Evolutionary conservation across 2,888 invertebrate species (phyloP).

Genomic region (Thereva unica): DNA sequence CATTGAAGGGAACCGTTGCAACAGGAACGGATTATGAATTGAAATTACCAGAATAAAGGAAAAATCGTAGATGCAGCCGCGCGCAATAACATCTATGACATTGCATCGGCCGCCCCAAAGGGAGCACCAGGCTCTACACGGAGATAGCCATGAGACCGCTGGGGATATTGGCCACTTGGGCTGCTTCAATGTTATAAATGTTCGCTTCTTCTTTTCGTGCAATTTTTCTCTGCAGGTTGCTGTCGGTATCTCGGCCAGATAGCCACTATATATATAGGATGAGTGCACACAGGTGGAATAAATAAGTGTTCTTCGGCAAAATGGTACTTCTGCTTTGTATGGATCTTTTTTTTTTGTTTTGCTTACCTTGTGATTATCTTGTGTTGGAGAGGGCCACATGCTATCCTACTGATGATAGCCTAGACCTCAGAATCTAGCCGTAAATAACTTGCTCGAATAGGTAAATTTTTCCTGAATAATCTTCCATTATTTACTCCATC

Average conservation of each 20-base stretch:
- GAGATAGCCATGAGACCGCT: not conserved
- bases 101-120: slow-evolving; percentile 18
- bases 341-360: too few relatives aligned
- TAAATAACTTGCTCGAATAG: slow-evolving; percentile 26
- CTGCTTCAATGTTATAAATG: slow-evolving; percentile 9
- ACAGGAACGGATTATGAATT: slow-evolving; percentile 31
- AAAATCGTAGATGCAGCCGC: slow-evolving; percentile 13
- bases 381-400: slow-evolving; percentile 9
- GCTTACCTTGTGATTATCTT: slow-evolving; percentile 24
- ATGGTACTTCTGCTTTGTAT: slow-evolving; percentile 22
- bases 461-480: slow-evolving; percentile 24
- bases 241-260: slow-evolving; percentile 30
- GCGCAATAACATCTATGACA: slow-evolving; percentile 23
- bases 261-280: slow-evolving; percentile 14
- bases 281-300: slow-evolving; percentile 29
- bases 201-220: slow-evolving; percentile 15
- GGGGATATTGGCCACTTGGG: slow-evolving; percentile 13
- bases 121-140: slow-evolving; percentile 10
- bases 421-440: slow-evolving; percentile 1
- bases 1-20: slow-evolving; percentile 2
- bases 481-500: slow-evolving; percentile 17
- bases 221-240: slow-evolving; percentile 17
- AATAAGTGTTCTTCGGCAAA: slow-evolving; percentile 26
- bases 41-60: slow-evolving; percentile 34
- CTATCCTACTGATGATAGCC: slow-evolving; percentile 18